A percentile compares a stretch with the other conserved stretches of the same genome.
Conservation (phyloP, 2,888 invertebrate species). For the Acleris laterana region DNA sequence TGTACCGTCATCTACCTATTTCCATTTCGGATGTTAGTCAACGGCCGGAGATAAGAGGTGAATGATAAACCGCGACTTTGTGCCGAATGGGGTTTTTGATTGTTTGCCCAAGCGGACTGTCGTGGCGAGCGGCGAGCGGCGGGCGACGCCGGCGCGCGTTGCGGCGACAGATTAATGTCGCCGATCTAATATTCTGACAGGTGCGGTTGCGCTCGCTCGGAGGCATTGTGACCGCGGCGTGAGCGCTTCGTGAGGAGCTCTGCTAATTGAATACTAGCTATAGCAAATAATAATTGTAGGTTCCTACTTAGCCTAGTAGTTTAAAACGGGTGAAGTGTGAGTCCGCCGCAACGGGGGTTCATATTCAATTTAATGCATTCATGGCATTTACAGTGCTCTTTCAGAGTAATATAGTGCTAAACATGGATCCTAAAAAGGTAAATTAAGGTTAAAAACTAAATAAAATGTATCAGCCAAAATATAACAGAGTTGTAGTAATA, state of each 20-base stretch:
- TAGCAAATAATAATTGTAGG: no score
- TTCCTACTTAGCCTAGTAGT: no score
- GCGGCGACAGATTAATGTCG: conserved; percentile 71
- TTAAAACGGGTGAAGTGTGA: no score
- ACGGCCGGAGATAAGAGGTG: conserved; percentile 64
- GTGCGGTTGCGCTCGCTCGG: conserved; percentile 55
- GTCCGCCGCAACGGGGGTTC: no score
- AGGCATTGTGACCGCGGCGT: neutral
- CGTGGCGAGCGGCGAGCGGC: conserved; percentile 37
- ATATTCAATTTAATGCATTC: no score
- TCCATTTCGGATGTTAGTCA: conserved; percentile 54
- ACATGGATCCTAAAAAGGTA: no score
- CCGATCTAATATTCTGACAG: conserved; percentile 78
- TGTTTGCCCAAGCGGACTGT: conserved; percentile 52
- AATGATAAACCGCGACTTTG: conserved; percentile 68
- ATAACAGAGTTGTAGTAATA: no score
- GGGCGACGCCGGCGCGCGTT: conserved; percentile 37
- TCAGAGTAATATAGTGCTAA: no score
- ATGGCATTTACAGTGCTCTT: no score
- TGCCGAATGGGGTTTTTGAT: conserved; percentile 71
- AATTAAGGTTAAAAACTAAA: no score
- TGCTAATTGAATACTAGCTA: neutral
- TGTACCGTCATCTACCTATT: conserved; percentile 3
- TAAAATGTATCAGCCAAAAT: no score
- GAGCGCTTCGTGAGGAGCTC: neutral